Evolutionary conservation across 2,888 invertebrate genomes (phyloP).

Genomic region (Coleophora deauratella): DNA sequence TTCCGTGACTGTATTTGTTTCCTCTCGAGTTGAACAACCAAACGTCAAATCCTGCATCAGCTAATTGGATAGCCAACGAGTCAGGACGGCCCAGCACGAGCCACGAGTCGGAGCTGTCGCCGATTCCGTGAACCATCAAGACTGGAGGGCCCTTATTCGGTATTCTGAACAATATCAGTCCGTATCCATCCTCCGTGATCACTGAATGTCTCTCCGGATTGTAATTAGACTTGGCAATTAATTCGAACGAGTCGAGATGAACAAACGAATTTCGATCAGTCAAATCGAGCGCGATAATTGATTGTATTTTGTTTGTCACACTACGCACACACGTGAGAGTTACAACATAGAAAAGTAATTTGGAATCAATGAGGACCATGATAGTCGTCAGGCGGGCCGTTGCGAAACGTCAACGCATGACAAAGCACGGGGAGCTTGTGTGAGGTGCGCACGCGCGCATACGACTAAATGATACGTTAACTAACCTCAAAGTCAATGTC

Average conservation of each 20-base stretch:
- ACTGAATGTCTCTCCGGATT: conserved; percentile 37
- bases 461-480: conserved; percentile 4
- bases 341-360: conserved; percentile 23
- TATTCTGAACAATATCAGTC: conserved; percentile 43
- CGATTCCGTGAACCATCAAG: conserved; percentile 52
- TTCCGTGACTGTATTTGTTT: conserved; percentile 53
- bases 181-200: conserved; percentile 49
- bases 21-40: conserved; percentile 59
- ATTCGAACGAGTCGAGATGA: conserved; percentile 42
- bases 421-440: conserved; percentile 15
- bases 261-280: conserved; percentile 32
- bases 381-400: conserved; percentile 2
- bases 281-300: conserved; percentile 16
- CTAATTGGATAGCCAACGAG: conserved; percentile 46
- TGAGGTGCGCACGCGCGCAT: conserved; percentile 1
- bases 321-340: conserved; percentile 27
- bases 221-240: conserved; percentile 45
- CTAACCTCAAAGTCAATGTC: conserved; percentile 25
- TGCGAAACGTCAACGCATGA: conserved; percentile 26
- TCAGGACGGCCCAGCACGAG: conserved; percentile 44
- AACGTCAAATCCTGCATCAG: conserved; percentile 48
- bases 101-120: conserved; percentile 61
- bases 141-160: conserved; percentile 46
- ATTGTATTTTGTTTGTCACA: conserved; percentile 19
- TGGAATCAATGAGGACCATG: conserved; percentile 27